phyloP scores from a whole-genome alignment of 92 coral and sea anemone genomes.

The Epizoanthus ramosus region DNA sequence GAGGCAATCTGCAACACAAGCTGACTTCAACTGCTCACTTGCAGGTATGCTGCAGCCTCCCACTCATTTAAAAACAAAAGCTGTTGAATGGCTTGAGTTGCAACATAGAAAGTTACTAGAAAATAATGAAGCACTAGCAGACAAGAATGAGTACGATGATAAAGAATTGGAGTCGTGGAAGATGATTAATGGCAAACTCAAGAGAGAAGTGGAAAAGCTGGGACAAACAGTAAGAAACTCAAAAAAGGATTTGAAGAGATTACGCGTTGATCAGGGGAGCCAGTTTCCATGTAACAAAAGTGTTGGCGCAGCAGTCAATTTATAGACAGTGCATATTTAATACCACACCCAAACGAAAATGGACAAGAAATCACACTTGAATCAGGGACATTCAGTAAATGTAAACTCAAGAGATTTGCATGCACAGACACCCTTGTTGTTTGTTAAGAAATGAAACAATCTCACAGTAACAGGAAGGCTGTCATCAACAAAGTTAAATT shows the following conservation, averaged over 20 bases:
- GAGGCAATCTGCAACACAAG: too few species aligned
- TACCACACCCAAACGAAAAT: background rate
- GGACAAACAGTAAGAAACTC: background rate
- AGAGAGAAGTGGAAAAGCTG: background rate
- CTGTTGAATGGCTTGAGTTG: constrained; percentile 4
- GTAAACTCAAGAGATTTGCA: constrained; percentile 7
- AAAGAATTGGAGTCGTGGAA: constrained; percentile 7
- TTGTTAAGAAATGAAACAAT: background rate
- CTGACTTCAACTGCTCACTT: background rate
- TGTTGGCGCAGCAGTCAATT: background rate
- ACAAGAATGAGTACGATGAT: background rate
- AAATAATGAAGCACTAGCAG: background rate
- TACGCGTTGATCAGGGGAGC: background rate
- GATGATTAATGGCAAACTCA: background rate
- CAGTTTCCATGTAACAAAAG: too few species aligned
- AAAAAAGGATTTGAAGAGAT: background rate
- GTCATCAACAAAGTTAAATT: background rate
- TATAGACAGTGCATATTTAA: background rate
- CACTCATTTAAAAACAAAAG: background rate
- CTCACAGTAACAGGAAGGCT: background rate
- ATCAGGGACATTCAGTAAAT: background rate
- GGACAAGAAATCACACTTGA: constrained; percentile 13
- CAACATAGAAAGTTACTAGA: background rate
- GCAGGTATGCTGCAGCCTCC: background rate
- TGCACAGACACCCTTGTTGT: constrained; percentile 9